phyloP scores from a whole-genome alignment of 1,140 invertebrate species.

The Drosophila elegans region DNA sequence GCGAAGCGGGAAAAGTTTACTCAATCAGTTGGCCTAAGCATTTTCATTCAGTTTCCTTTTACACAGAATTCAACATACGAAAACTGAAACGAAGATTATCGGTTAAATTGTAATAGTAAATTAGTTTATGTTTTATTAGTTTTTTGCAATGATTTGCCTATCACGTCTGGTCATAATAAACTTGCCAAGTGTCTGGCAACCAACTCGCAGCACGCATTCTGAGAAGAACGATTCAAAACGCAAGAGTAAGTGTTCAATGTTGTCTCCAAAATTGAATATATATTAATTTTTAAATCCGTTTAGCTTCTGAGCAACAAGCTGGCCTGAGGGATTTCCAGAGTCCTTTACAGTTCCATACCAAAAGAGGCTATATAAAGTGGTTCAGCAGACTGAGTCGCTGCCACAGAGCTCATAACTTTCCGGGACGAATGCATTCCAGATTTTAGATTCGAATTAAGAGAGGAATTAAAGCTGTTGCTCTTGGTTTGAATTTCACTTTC shows the following conservation, averaged over 20 bases:
- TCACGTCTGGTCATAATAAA: slow-evolving; percentile 33
- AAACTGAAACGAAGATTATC: neutral
- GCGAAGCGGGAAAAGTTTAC: slow-evolving; percentile 34
- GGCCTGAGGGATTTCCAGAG: slow-evolving; percentile 8
- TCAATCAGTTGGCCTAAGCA: slow-evolving; percentile 32
- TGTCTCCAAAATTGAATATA: neutral
- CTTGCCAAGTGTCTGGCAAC: slow-evolving; percentile 19
- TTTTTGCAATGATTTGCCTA: slow-evolving; percentile 34
- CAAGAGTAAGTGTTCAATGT: neutral
- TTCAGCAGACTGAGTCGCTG: slow-evolving; percentile 29
- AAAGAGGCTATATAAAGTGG: slow-evolving; percentile 30
- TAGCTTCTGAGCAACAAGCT: neutral
- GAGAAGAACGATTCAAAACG: slow-evolving; percentile 14
- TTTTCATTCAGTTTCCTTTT: slow-evolving; percentile 33
- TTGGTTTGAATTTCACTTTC: neutral
- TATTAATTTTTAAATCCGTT: neutral
- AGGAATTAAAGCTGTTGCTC: slow-evolving; percentile 8
- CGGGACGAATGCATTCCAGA: slow-evolving; percentile 5
- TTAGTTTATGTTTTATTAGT: slow-evolving; percentile 14
- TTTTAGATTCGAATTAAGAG: neutral
- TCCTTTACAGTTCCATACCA: slow-evolving; percentile 5
- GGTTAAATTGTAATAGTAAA: slow-evolving; percentile 20
- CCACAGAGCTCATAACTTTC: neutral
- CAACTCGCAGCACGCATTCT: neutral
- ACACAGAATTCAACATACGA: slow-evolving; percentile 3